Percentiles rank a stretch among this genome's conserved stretches.
Evolutionary conservation across 2,113 vertebrate genomes (phyloP).

Genomic region (Silurus asotus): DNA sequence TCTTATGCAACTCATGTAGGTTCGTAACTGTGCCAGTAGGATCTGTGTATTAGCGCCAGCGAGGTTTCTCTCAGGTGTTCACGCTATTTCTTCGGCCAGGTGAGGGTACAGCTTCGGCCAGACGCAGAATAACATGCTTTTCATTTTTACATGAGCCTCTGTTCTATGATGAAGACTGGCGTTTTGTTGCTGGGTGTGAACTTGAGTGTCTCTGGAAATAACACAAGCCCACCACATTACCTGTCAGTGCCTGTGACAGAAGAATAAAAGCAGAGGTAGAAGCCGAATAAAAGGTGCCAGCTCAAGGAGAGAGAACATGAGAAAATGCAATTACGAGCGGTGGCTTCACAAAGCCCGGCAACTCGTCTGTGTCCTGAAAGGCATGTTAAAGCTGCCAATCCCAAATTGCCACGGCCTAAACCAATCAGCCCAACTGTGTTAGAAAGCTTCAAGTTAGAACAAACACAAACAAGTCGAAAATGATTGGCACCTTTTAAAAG

Average conservation of each 20-base stretch:
- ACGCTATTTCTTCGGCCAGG: conserved; percentile 18
- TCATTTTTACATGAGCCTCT: conserved; percentile 53
- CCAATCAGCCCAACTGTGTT: conserved; percentile 10
- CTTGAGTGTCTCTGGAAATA: conserved; percentile 58
- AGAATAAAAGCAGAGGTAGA: conserved; percentile 40
- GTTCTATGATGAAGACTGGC: conserved; percentile 56
- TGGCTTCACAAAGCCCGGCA: not conserved
- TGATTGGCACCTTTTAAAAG: not conserved
- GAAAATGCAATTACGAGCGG: conserved; percentile 50
- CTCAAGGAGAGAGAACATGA: conserved; percentile 36
- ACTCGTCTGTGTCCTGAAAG: conserved; percentile 37
- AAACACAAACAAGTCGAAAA: not conserved
- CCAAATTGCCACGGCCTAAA: not conserved
- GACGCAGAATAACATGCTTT: conserved; percentile 40
- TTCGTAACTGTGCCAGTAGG: not conserved
- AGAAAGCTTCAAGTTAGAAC: not conserved
- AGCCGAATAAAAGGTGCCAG: conserved; percentile 52
- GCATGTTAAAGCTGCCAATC: conserved; percentile 36
- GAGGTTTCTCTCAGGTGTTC: not conserved
- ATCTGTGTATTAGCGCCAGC: not conserved
- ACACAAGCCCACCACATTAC: conserved; percentile 50
- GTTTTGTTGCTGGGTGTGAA: conserved; percentile 51
- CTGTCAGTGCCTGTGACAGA: conserved; percentile 40
- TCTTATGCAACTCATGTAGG: not conserved
- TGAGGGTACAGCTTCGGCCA: conserved; percentile 6